Conservation (phyloP, 2,797 vertebrate genomes). For the Fistularia tabacaria region DNA sequence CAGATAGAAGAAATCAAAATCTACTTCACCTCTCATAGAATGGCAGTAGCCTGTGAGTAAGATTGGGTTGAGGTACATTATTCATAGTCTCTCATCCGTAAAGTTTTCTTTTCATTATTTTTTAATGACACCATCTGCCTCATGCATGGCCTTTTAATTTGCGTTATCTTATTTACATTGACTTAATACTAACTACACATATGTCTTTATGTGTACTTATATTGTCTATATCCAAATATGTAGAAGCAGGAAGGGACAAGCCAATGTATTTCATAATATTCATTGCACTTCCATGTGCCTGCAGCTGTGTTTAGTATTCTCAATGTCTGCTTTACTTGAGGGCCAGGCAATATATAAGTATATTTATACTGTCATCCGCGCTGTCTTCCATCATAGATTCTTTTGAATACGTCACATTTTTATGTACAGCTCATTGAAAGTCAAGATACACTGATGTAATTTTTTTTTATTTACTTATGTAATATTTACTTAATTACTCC, state of each 20-base stretch:
- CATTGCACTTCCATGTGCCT: conserved; percentile 24
- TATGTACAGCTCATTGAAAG: too few species aligned
- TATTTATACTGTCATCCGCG: too few species aligned
- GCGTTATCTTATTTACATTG: conserved; percentile 31
- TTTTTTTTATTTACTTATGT: too few species aligned
- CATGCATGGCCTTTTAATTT: conserved; percentile 36
- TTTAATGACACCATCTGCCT: conserved; percentile 52
- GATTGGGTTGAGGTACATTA: conserved; percentile 34
- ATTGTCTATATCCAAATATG: background rate
- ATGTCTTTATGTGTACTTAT: conserved; percentile 1
- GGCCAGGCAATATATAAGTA: too few species aligned
- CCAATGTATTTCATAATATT: background rate
- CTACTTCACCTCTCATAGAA: conserved; percentile 23
- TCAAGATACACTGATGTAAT: too few species aligned
- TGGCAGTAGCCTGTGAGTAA: conserved; percentile 39
- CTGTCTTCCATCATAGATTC: too few species aligned
- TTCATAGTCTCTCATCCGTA: conserved; percentile 27
- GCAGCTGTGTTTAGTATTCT: conserved; percentile 29
- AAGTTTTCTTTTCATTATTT: conserved; percentile 39
- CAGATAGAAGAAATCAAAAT: conserved; percentile 15
- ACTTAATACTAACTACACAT: background rate
- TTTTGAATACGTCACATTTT: too few species aligned
- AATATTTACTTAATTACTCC: too few species aligned
- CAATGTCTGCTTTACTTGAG: background rate
- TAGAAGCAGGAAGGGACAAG: background rate